These are phyloP conservation scores for Artemia sp. DNA, from an alignment of 2,888 invertebrate genomes.

Conservation along the genomic window DNA sequence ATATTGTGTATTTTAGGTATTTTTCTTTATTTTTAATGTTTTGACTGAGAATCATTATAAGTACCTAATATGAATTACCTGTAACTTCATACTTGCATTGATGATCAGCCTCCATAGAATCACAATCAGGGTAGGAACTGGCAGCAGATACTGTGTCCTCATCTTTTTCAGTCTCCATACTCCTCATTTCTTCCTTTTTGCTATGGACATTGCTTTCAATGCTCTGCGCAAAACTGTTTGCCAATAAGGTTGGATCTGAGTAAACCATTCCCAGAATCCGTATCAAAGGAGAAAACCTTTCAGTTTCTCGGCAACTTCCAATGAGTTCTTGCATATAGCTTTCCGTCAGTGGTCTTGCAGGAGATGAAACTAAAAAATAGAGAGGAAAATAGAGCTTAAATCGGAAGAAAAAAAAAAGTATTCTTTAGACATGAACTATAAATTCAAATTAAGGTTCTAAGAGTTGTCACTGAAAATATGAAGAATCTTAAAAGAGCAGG, in stretches of 20 bases:
- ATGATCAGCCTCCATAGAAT: constrained; percentile 15
- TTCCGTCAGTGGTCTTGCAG: constrained; percentile 44
- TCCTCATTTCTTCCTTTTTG: constrained; percentile 50
- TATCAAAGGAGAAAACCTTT: constrained; percentile 52
- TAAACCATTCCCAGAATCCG: constrained; percentile 61
- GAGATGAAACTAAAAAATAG: no score
- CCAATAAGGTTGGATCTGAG: constrained; percentile 46
- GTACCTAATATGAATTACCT: background rate
- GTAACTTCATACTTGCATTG: background rate
- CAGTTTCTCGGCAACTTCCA: constrained; percentile 49
- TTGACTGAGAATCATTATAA: background rate
- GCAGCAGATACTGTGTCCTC: constrained; percentile 43
- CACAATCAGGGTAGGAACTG: background rate
- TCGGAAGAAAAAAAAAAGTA: no score
- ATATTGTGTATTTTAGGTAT: no score
- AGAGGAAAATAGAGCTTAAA: no score
- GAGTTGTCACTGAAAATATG: no score
- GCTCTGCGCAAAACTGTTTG: constrained; percentile 48
- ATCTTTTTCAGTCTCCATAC: constrained; percentile 59
- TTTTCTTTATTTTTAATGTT: no score
- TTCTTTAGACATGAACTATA: no score
- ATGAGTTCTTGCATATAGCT: constrained; percentile 54
- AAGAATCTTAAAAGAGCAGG: no score
- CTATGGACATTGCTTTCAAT: constrained; percentile 8
- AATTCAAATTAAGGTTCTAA: no score